A percentile compares a stretch with the other conserved stretches of the same genome.
These are phyloP conservation scores for Physocephala rufipes DNA, from an alignment of 2,888 invertebrate species.

Conservation along the genomic window DNA sequence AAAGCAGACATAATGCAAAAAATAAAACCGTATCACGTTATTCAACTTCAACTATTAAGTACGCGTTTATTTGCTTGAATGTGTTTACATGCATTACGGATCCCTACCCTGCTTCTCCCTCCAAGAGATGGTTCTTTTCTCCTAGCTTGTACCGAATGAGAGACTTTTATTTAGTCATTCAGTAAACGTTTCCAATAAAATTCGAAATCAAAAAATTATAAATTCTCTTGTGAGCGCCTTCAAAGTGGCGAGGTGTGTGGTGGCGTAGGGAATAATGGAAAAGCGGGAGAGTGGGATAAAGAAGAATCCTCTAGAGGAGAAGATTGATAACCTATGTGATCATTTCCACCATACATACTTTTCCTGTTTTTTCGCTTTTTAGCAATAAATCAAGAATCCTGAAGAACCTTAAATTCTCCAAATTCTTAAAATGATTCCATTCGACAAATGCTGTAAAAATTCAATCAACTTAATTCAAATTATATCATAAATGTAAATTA, in stretches of 20 bases:
- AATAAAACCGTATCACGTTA: slow-evolving; percentile 18
- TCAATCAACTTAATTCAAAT: too few relatives aligned
- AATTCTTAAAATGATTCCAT: too few relatives aligned
- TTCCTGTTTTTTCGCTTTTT: background rate
- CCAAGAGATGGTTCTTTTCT: too few relatives aligned
- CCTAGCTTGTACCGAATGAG: background rate
- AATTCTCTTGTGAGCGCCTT: too few relatives aligned
- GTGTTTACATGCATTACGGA: background rate
- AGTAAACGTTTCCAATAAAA: slow-evolving; percentile 25
- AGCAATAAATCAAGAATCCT: too few relatives aligned
- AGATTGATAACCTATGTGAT: background rate
- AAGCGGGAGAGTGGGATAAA: too few relatives aligned
- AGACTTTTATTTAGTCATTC: slow-evolving; percentile 8
- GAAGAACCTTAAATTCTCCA: too few relatives aligned
- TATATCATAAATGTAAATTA: too few relatives aligned
- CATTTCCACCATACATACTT: background rate
- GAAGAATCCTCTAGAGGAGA: too few relatives aligned
- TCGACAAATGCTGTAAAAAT: too few relatives aligned
- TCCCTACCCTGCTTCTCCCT: slow-evolving; percentile 15
- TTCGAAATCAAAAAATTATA: slow-evolving; percentile 30
- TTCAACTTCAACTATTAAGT: slow-evolving; percentile 22
- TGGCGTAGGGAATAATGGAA: too few relatives aligned
- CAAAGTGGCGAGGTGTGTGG: too few relatives aligned
- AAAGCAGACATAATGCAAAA: background rate
- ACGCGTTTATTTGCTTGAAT: slow-evolving; percentile 23